Evolutionary conservation across 2,888 invertebrate genomes (phyloP).

Genomic region (Muschampia plurimacula): DNA sequence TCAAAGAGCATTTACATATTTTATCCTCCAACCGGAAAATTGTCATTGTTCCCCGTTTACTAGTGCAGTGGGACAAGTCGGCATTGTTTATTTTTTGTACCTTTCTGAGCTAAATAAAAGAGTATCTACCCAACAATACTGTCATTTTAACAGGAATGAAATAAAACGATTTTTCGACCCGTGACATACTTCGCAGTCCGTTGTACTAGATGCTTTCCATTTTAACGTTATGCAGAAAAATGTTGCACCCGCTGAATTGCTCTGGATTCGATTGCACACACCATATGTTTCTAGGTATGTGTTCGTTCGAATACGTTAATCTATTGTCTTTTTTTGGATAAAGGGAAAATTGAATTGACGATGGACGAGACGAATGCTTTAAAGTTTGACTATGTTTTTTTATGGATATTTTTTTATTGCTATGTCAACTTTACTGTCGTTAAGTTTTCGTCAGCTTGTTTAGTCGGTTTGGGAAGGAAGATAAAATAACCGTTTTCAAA

Average conservation of each 20-base stretch:
- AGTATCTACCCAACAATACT: constrained; percentile 8
- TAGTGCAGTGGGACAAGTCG: constrained; percentile 43
- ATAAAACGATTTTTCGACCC: constrained; percentile 21
- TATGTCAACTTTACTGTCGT: no score
- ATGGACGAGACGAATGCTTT: constrained; percentile 3
- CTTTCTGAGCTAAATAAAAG: constrained; percentile 15
- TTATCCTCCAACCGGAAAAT: background rate
- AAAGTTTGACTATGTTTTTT: constrained; percentile 1
- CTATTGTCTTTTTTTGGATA: constrained; percentile 24
- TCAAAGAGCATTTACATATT: constrained; percentile 10
- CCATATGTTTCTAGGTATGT: constrained; percentile 25
- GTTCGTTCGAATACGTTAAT: constrained; percentile 25
- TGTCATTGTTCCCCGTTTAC: constrained; percentile 7
- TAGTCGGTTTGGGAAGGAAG: no score
- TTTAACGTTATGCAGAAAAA: constrained; percentile 14
- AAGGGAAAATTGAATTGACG: constrained; percentile 16
- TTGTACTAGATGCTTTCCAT: constrained; percentile 21
- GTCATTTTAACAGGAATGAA: constrained; percentile 12
- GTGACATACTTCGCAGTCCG: constrained; percentile 29
- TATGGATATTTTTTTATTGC: no score
- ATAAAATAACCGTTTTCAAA: no score
- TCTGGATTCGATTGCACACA: constrained; percentile 15
- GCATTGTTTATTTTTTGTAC: constrained; percentile 53
- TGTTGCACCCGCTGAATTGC: constrained; percentile 6
- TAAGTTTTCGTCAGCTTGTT: no score